phyloP scores from a whole-genome alignment of 2,113 vertebrate species.

The Tenebrosternarchus preto region DNA sequence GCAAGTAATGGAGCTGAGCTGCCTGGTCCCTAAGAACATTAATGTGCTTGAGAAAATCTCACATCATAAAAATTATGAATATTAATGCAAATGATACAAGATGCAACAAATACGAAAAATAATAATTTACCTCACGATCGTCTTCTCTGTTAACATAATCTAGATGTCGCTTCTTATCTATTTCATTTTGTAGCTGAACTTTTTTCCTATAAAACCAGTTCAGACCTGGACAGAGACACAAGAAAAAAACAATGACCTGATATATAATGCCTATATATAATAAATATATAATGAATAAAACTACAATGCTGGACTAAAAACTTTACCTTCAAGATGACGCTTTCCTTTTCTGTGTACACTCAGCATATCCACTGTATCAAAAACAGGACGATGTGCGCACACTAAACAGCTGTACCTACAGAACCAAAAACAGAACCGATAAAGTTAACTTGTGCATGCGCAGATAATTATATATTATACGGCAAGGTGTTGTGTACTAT shows the following conservation, averaged over 20 bases:
- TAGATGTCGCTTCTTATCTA: constrained; percentile 71
- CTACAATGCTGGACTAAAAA: constrained; percentile 5
- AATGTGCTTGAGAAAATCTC: background rate
- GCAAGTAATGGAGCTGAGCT: constrained; percentile 81
- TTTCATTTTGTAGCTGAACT: constrained; percentile 59
- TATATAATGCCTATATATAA: background rate
- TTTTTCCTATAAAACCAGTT: constrained; percentile 84
- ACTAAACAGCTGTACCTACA: constrained; percentile 87
- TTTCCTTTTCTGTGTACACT: constrained; percentile 85
- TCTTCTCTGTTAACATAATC: constrained; percentile 68
- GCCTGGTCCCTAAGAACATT: constrained; percentile 58
- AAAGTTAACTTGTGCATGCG: background rate
- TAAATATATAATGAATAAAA: background rate
- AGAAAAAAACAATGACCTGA: background rate
- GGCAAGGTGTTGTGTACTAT: background rate
- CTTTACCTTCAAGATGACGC: constrained; percentile 81
- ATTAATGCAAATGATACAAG: background rate
- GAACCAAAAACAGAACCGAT: background rate
- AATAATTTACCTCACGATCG: constrained; percentile 66
- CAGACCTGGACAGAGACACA: constrained; percentile 65
- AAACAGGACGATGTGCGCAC: constrained; percentile 85
- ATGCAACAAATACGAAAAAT: background rate
- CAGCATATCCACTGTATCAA: constrained; percentile 87
- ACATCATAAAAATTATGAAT: background rate
- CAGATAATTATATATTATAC: background rate